Evolutionary conservation across 2,797 vertebrate genomes (phyloP).

Genomic region (Jordanella pulchra): DNA sequence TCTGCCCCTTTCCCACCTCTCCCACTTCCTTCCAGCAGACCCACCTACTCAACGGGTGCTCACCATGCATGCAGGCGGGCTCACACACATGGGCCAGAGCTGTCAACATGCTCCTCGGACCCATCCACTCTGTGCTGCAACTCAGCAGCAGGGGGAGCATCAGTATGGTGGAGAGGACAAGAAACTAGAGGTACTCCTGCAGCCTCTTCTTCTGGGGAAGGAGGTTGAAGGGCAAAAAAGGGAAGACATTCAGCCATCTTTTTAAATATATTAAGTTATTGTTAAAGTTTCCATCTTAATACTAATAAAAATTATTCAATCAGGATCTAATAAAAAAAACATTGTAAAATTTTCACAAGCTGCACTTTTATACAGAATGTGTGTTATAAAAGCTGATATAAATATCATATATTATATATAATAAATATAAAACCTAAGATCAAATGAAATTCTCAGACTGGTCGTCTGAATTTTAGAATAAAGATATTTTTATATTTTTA

Average conservation of each 20-base stretch:
- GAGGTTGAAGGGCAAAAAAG: conserved; percentile 20
- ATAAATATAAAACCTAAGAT: background rate
- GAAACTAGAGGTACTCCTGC: background rate
- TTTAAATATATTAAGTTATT: too few species aligned
- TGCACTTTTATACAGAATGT: background rate
- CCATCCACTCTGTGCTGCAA: conserved; percentile 47
- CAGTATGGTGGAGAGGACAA: conserved; percentile 8
- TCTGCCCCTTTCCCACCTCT: conserved; percentile 87
- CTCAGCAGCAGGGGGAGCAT: conserved; percentile 65
- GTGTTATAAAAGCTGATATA: too few species aligned
- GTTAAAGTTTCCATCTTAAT: too few species aligned
- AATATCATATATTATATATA: too few species aligned
- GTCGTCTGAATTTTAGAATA: background rate
- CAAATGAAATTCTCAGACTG: background rate
- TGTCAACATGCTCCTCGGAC: conserved; percentile 66
- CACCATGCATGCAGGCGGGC: conserved; percentile 69
- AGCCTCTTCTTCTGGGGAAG: conserved; percentile 17
- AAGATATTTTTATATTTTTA: background rate
- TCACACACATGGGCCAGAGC: conserved; percentile 64
- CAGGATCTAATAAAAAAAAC: background rate
- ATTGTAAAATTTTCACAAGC: background rate
- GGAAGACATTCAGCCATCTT: too few species aligned
- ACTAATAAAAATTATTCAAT: background rate
- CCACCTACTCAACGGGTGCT: conserved; percentile 88
- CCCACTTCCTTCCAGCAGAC: conserved; percentile 84